Evolutionary conservation across 2,888 invertebrate species (phyloP).

Genomic region (Orgyia antiqua): DNA sequence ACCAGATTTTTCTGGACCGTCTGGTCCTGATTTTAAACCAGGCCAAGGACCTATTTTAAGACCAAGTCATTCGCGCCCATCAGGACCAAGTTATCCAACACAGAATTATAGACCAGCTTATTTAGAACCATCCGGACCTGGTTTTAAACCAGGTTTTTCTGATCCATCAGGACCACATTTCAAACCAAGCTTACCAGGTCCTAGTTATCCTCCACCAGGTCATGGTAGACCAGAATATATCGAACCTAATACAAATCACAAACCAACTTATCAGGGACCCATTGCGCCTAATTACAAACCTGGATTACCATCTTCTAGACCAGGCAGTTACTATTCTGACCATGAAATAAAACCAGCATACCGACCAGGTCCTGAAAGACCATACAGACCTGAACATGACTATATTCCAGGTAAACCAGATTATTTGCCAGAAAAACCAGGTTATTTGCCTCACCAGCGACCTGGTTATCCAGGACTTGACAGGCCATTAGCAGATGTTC

Average conservation of each 20-base stretch:
- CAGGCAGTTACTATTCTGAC: constrained; percentile 19
- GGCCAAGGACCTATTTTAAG: constrained; percentile 7
- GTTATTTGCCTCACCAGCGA: constrained; percentile 15
- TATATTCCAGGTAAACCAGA: constrained; percentile 18
- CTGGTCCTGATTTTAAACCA: constrained; percentile 16
- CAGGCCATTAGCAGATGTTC: constrained; percentile 12
- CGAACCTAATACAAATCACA: too few species aligned
- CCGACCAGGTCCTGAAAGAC: constrained; percentile 12
- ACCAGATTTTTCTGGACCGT: constrained; percentile 7
- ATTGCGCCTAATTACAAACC: constrained; percentile 15
- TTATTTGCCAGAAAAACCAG: constrained; percentile 19
- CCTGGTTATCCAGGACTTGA: constrained; percentile 23
- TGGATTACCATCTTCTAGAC: constrained; percentile 4
- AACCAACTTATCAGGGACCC: constrained; percentile 12
- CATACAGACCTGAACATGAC: constrained; percentile 5
- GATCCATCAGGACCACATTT: constrained; percentile 2
- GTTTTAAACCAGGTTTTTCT: constrained; percentile 4
- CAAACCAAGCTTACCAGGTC: constrained; percentile 3
- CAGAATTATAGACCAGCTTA: constrained; percentile 12
- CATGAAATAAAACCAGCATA: constrained; percentile 18
- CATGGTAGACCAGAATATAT: too few species aligned
- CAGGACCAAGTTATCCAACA: constrained; percentile 11
- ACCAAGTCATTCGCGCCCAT: background rate
- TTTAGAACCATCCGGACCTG: constrained; percentile 2
- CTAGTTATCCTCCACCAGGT: constrained; percentile 7